Conservation (phyloP, 1,140 invertebrate species). For the Armadillidium nasatum region DNA sequence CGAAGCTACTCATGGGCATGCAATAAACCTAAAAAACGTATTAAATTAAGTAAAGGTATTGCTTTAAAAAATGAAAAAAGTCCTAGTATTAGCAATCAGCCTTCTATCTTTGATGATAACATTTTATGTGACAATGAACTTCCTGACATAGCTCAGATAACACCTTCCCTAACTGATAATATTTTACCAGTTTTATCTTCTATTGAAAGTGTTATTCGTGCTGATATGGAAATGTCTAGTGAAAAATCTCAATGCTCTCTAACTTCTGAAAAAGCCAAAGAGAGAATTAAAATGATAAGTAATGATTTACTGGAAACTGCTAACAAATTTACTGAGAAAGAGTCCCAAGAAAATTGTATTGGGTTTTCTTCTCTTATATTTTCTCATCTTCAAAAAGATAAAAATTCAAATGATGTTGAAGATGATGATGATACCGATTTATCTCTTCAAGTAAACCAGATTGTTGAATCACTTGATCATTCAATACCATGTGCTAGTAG, state of each 20-base stretch:
- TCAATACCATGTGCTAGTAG: background rate
- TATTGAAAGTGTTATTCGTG: conserved; percentile 30
- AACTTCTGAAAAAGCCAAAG: conserved; percentile 13
- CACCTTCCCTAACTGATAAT: conserved; percentile 35
- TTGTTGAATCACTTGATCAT: conserved; percentile 12
- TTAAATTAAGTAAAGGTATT: background rate
- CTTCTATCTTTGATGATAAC: conserved; percentile 30
- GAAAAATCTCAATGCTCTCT: background rate
- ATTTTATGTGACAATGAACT: conserved; percentile 30
- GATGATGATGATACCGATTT: background rate
- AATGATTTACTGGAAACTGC: conserved; percentile 2
- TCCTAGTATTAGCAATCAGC: conserved; percentile 10
- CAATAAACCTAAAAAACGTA: background rate
- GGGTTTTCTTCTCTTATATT: background rate
- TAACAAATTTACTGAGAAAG: background rate
- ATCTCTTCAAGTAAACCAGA: background rate
- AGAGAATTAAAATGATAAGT: conserved; percentile 17
- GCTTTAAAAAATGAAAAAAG: background rate
- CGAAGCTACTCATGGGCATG: background rate
- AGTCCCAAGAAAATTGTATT: background rate
- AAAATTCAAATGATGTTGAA: background rate
- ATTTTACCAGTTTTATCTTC: conserved; percentile 36
- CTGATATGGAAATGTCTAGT: conserved; percentile 21
- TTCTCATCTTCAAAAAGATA: background rate
- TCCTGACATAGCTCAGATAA: conserved; percentile 40